A percentile compares a stretch with the other conserved stretches of the same genome.
Conservation (phyloP, 2,113 vertebrate species). For the Tragelaphus buxtoni region DNA sequence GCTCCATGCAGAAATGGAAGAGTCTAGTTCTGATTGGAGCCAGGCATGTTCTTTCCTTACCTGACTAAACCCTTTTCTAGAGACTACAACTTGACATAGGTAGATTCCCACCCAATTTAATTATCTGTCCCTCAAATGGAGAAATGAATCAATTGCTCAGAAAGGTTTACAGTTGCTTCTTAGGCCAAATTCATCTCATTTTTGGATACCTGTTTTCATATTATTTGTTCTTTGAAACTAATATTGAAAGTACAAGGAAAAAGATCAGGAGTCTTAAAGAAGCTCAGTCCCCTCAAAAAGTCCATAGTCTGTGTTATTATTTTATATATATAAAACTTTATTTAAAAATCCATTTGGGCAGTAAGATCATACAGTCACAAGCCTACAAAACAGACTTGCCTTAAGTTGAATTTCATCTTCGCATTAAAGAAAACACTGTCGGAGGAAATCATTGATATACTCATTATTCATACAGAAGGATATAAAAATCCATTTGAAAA, state of each 20-base stretch:
- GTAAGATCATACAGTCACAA: background rate
- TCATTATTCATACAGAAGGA: background rate
- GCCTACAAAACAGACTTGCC: background rate
- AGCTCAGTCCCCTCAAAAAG: background rate
- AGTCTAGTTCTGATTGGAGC: background rate
- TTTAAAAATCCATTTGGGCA: background rate
- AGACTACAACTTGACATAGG: background rate
- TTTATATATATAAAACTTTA: background rate
- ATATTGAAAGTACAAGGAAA: background rate
- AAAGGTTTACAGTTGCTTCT: background rate
- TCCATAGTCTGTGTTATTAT: background rate
- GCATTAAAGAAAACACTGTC: background rate
- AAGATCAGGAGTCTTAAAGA: background rate
- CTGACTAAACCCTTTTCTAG: background rate
- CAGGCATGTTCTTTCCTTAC: background rate
- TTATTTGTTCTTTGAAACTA: background rate
- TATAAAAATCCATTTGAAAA: background rate
- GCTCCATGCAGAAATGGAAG: background rate
- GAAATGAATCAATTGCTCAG: background rate
- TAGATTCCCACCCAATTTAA: background rate
- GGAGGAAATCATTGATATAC: background rate
- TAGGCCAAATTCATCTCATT: background rate
- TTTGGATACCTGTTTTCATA: background rate
- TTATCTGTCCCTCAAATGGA: background rate
- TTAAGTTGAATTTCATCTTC: background rate